Evolutionary conservation across 2,797 vertebrate species (phyloP).

Genomic region (Astyanax mexicanus): DNA sequence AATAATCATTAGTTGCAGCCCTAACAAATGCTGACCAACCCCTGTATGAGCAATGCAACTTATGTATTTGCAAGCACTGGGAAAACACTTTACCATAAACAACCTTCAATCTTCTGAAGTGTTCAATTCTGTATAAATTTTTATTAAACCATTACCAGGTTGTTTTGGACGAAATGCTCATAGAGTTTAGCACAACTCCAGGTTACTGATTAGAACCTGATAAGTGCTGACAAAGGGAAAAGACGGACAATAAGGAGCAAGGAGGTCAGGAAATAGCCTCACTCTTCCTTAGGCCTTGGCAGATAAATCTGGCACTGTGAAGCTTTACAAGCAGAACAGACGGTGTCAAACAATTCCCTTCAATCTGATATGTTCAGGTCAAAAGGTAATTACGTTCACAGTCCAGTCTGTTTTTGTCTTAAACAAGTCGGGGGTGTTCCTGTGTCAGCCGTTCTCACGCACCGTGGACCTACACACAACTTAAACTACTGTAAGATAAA

Average conservation of each 20-base stretch:
- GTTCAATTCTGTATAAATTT: not conserved
- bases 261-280: constrained; percentile 56
- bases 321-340: constrained; percentile 38
- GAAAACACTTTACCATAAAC: no score
- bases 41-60: no score
- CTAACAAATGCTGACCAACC: no score
- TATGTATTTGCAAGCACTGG: no score
- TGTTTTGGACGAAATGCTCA: not conserved
- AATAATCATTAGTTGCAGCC: no score
- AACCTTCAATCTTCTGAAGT: no score
- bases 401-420: constrained; percentile 44
- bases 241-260: constrained; percentile 65
- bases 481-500: not conserved
- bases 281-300: constrained; percentile 63
- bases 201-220: constrained; percentile 34
- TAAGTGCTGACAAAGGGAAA: constrained; percentile 47
- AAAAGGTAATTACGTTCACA: constrained; percentile 46
- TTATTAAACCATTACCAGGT: not conserved
- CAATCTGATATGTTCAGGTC: constrained; percentile 23
- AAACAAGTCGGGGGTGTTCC: constrained; percentile 46
- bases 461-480: constrained; percentile 1
- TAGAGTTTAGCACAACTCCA: not conserved
- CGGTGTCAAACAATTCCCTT: constrained; percentile 43
- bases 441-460: constrained; percentile 39
- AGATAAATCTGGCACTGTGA: constrained; percentile 62